These are phyloP conservation scores for Rhopalosiphum maidis DNA, from an alignment of 1,140 invertebrate species.

Conservation along the genomic window DNA sequence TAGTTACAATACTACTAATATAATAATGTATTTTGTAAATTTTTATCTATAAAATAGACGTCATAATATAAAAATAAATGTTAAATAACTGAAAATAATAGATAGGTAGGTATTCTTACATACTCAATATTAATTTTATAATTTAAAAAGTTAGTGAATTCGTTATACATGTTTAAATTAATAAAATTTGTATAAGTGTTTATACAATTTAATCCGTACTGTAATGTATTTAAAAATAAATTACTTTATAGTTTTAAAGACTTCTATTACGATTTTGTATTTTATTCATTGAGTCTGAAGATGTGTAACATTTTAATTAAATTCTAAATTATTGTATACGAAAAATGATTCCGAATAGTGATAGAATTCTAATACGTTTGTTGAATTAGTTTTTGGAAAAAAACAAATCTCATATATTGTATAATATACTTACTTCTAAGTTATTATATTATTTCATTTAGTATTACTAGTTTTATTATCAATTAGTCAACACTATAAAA, in stretches of 20 bases:
- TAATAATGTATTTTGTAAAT: neutral
- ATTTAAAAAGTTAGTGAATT: too few relatives aligned
- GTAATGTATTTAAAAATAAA: neutral
- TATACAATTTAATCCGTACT: too few relatives aligned
- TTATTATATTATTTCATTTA: neutral
- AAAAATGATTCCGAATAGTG: neutral
- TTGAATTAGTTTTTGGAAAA: neutral
- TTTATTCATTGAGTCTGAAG: neutral
- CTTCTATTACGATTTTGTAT: neutral
- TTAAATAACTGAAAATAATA: neutral
- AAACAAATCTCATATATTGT: neutral
- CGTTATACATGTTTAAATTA: too few relatives aligned
- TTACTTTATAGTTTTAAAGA: neutral
- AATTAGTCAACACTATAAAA: too few relatives aligned
- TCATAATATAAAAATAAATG: neutral
- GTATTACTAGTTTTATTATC: too few relatives aligned
- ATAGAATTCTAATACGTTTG: neutral
- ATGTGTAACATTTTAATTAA: neutral
- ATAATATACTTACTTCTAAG: neutral
- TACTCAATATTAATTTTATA: too few relatives aligned
- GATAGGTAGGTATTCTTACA: neutral
- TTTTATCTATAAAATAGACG: neutral
- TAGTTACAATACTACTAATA: neutral
- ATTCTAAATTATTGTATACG: neutral
- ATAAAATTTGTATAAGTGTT: too few relatives aligned